Conservation (phyloP, 2,888 invertebrate species). For the Octonoba sinensis region DNA sequence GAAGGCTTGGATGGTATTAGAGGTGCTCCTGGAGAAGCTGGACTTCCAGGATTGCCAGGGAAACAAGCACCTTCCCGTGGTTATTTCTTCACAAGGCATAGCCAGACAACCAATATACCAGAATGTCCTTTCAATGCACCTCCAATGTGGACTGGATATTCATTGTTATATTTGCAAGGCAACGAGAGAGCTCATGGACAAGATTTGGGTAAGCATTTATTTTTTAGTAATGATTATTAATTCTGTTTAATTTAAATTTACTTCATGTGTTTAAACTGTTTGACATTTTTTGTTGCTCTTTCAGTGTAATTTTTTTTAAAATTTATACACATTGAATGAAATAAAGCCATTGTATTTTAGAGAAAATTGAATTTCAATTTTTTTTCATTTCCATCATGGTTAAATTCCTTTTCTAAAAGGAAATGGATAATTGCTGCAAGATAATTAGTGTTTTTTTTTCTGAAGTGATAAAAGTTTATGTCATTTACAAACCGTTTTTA, state of each 20-base stretch:
- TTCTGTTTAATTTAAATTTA: neutral
- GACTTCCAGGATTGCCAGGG: slow-evolving; percentile 73
- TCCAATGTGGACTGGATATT: slow-evolving; percentile 96
- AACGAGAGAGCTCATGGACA: slow-evolving; percentile 97
- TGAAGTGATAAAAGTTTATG: no score
- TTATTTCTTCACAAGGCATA: slow-evolving; percentile 90
- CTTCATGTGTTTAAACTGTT: neutral
- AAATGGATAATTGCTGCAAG: no score
- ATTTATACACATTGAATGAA: no score
- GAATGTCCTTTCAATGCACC: slow-evolving; percentile 87
- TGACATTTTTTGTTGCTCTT: neutral
- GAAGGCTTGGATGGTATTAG: slow-evolving; percentile 60
- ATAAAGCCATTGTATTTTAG: no score
- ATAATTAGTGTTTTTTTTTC: no score
- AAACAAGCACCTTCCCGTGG: slow-evolving; percentile 79
- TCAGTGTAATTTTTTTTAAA: no score
- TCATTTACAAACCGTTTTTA: no score
- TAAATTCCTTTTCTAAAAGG: no score
- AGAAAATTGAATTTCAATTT: no score
- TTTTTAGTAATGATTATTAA: neutral
- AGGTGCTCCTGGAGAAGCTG: slow-evolving; percentile 72
- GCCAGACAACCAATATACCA: slow-evolving; percentile 86
- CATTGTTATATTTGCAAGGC: slow-evolving; percentile 93
- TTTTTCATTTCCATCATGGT: no score
- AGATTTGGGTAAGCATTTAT: slow-evolving; percentile 80